These are phyloP conservation scores for Drosophila subobscura DNA, from an alignment of 1,140 invertebrate genomes.

Conservation along the genomic window DNA sequence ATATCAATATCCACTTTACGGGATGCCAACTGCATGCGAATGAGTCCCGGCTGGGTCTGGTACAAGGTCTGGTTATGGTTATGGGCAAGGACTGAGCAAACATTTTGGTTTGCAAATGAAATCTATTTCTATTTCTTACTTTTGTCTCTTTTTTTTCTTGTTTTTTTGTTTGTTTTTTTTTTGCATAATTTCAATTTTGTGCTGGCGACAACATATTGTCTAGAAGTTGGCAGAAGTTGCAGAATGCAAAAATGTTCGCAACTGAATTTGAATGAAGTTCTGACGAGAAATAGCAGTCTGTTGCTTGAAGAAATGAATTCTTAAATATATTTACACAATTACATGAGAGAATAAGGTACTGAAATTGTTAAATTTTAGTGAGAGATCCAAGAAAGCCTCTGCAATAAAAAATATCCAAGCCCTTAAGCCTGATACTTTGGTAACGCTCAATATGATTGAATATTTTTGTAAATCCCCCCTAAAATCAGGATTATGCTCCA, in stretches of 20 bases:
- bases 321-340: neutral
- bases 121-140: slow-evolving; percentile 72
- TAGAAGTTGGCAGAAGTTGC: slow-evolving; percentile 47
- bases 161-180: slow-evolving; percentile 65
- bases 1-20: slow-evolving; percentile 81
- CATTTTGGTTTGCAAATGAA: slow-evolving; percentile 74
- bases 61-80: too few relatives aligned
- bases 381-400: too few relatives aligned
- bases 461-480: too few relatives aligned
- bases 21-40: slow-evolving; percentile 74
- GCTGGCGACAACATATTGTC: slow-evolving; percentile 70
- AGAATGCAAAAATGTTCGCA: slow-evolving; percentile 14
- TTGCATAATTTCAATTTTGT: slow-evolving; percentile 74
- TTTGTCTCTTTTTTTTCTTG: slow-evolving; percentile 40
- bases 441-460: too few relatives aligned
- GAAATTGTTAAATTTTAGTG: too few relatives aligned
- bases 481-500: too few relatives aligned
- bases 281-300: neutral
- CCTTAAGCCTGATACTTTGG: too few relatives aligned
- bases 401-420: too few relatives aligned
- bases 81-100: slow-evolving; percentile 51
- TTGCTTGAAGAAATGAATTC: neutral
- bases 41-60: slow-evolving; percentile 47
- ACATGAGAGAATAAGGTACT: too few relatives aligned
- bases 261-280: slow-evolving; percentile 17